Percentiles rank a stretch among this genome's conserved stretches.
Conservation (phyloP, 2,797 vertebrate species). For the Xenopus petersii region DNA sequence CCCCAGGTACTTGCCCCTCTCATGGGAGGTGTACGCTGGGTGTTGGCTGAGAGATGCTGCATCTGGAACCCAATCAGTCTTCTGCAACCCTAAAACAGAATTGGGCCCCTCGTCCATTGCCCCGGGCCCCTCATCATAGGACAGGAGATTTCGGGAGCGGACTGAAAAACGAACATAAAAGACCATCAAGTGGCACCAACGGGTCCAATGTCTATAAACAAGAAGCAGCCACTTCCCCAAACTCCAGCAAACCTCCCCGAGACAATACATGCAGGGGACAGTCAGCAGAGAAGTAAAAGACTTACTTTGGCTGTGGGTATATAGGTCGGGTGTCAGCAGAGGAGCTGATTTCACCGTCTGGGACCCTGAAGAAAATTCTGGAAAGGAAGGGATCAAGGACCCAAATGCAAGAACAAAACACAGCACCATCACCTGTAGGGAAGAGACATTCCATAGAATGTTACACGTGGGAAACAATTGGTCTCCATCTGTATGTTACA, state of each 20-base stretch:
- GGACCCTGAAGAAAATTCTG: slow-evolving; percentile 78
- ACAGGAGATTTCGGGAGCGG: slow-evolving; percentile 94
- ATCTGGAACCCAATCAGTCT: slow-evolving; percentile 70
- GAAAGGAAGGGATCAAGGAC: slow-evolving; percentile 87
- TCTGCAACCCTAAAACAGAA: slow-evolving; percentile 71
- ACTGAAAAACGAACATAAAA: slow-evolving; percentile 64
- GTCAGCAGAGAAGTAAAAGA: too few species aligned
- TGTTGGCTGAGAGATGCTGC: slow-evolving; percentile 61
- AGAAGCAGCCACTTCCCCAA: too few species aligned
- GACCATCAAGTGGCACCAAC: too few species aligned
- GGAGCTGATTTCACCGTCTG: slow-evolving; percentile 80
- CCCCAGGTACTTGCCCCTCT: slow-evolving; percentile 78
- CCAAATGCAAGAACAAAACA: slow-evolving; percentile 96
- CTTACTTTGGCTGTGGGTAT: slow-evolving; percentile 91
- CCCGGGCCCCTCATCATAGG: slow-evolving; percentile 83
- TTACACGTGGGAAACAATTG: not conserved
- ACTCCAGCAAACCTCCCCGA: too few species aligned
- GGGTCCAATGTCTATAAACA: too few species aligned
- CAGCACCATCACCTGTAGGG: slow-evolving; percentile 86
- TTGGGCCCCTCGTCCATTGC: slow-evolving; percentile 79
- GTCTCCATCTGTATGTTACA: not conserved
- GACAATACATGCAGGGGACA: too few species aligned
- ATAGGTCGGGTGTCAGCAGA: slow-evolving; percentile 77
- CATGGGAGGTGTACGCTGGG: slow-evolving; percentile 65
- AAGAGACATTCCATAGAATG: slow-evolving; percentile 18